A percentile compares a stretch with the other conserved stretches of the same genome.
Conservation (phyloP, 2,797 vertebrate species). For the Rhinichthys osculus region DNA sequence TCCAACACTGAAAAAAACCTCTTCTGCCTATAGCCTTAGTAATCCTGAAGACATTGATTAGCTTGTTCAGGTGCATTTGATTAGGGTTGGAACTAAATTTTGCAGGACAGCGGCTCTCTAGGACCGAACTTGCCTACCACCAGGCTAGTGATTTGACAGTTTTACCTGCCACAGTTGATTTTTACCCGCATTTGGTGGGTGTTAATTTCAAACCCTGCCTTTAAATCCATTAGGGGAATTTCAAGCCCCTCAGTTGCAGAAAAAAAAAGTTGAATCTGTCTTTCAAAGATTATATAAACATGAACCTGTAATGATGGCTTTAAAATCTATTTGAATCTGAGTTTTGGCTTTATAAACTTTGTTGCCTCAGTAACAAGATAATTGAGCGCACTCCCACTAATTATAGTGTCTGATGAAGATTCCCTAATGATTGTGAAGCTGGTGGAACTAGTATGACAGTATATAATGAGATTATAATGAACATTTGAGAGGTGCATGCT, state of each 20-base stretch:
- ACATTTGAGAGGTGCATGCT: slow-evolving; percentile 2
- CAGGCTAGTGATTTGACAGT: no score
- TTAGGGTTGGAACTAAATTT: no score
- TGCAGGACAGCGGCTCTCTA: no score
- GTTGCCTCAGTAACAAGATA: slow-evolving; percentile 7
- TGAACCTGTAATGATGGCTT: not conserved
- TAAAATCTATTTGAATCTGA: not conserved
- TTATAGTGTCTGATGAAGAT: slow-evolving; percentile 25
- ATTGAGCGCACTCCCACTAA: not conserved
- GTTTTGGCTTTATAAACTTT: slow-evolving; percentile 13
- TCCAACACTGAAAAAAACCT: no score
- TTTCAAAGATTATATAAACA: not conserved
- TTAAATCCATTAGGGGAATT: not conserved
- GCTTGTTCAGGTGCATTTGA: no score
- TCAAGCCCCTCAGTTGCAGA: not conserved
- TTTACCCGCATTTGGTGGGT: no score
- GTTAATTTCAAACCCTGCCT: no score
- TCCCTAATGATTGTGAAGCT: slow-evolving; percentile 1
- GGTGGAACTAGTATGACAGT: not conserved
- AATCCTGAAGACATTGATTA: no score
- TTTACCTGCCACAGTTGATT: no score
- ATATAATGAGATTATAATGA: slow-evolving; percentile 20
- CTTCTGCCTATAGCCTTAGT: no score
- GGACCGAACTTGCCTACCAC: no score
- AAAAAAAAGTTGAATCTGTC: not conserved